A percentile compares a stretch with the other conserved stretches of the same genome.
phyloP scores from a whole-genome alignment of 2,888 invertebrate genomes.

The Brachyptera putata region DNA sequence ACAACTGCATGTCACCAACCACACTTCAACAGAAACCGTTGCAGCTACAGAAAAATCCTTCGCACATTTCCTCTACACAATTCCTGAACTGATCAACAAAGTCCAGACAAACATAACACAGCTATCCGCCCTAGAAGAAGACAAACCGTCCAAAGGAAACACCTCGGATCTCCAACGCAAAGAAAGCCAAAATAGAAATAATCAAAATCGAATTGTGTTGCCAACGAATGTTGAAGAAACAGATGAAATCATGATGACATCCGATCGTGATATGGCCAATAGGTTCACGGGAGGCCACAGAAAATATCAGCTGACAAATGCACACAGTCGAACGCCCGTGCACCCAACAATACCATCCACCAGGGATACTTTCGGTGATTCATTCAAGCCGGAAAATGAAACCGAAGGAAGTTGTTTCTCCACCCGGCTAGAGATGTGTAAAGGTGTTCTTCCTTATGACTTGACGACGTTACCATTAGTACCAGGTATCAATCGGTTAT shows the following conservation, averaged over 20 bases:
- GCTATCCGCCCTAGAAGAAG: too few relatives aligned
- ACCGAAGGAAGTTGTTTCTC: constrained; percentile 47
- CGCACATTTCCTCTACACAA: background rate
- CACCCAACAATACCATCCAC: constrained; percentile 19
- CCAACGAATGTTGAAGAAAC: background rate
- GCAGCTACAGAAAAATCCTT: background rate
- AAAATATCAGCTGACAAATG: background rate
- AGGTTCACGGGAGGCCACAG: background rate
- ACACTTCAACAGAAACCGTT: background rate
- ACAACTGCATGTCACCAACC: too few relatives aligned
- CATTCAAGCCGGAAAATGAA: constrained; percentile 3
- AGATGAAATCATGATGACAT: constrained; percentile 15
- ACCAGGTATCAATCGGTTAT: constrained; percentile 42
- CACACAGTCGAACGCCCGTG: constrained; percentile 4
- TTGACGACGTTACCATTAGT: constrained; percentile 51
- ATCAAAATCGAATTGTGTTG: background rate
- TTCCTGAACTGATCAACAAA: background rate
- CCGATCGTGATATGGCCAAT: background rate
- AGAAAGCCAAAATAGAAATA: background rate
- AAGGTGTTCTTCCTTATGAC: constrained; percentile 64
- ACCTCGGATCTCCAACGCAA: background rate
- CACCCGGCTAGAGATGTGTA: constrained; percentile 52
- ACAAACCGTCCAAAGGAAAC: too few relatives aligned
- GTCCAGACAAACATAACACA: background rate
- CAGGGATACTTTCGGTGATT: background rate